These are phyloP conservation scores for Drosophila murphyi DNA, from an alignment of 1,140 invertebrate genomes.

Conservation along the genomic window DNA sequence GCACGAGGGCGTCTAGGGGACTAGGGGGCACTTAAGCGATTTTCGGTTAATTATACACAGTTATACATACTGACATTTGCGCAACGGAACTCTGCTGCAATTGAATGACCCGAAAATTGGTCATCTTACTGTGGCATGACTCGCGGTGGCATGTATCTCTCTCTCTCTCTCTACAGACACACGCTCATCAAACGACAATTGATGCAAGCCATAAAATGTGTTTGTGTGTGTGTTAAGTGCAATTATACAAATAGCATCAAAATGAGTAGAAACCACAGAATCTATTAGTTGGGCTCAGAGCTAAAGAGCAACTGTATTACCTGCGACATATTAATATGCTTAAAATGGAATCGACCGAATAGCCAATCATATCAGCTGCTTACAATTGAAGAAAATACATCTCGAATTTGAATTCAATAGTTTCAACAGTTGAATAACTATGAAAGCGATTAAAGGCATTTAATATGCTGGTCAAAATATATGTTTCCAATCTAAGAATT, in stretches of 20 bases:
- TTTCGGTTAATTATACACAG: slow-evolving; percentile 78
- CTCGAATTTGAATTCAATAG: no score
- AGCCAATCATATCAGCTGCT: no score
- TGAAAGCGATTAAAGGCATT: no score
- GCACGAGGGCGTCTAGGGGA: slow-evolving; percentile 7
- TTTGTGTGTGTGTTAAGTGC: background rate
- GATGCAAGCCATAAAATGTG: background rate
- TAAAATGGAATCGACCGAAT: background rate
- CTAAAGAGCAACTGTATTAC: background rate
- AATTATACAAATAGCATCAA: background rate
- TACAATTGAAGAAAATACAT: no score
- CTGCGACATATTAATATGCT: background rate
- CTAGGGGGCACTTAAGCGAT: slow-evolving; percentile 65
- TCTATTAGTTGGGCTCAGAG: background rate
- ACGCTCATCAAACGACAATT: slow-evolving; percentile 8
- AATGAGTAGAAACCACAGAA: background rate
- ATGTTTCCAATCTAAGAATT: no score
- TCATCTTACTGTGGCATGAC: slow-evolving; percentile 51
- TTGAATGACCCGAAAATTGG: slow-evolving; percentile 21
- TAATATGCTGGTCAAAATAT: no score
- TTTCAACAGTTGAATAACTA: no score
- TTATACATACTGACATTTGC: slow-evolving; percentile 72
- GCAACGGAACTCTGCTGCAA: slow-evolving; percentile 22
- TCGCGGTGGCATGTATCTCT: slow-evolving; percentile 34
- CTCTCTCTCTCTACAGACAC: background rate